Conservation (phyloP, 2,113 vertebrate genomes). For the Toxostoma redivivum region DNA sequence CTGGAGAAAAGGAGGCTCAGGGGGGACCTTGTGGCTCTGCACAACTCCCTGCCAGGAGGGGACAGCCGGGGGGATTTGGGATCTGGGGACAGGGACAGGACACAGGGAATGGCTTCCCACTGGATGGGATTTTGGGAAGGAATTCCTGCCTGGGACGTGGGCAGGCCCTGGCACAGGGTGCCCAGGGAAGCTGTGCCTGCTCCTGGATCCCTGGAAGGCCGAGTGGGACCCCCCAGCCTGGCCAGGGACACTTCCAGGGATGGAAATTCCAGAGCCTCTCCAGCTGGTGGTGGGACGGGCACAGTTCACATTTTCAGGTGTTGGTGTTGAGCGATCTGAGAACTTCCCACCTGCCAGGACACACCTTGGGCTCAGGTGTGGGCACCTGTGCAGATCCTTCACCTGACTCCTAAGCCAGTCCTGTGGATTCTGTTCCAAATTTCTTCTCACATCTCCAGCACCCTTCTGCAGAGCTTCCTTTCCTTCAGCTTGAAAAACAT, state of each 20-base stretch:
- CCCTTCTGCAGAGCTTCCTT: not conserved
- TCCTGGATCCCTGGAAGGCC: not conserved
- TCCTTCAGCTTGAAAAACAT: not conserved
- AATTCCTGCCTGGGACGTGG: not conserved
- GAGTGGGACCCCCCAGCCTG: rapidly evolving
- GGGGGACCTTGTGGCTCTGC: not conserved
- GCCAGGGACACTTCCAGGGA: not conserved
- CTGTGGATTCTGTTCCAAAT: rapidly evolving
- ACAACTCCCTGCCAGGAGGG: not conserved
- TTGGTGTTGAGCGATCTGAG: not conserved
- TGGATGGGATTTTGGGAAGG: not conserved
- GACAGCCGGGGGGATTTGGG: not conserved
- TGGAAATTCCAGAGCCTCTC: not conserved
- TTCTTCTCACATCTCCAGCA: rapidly evolving
- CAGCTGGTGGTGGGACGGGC: not conserved
- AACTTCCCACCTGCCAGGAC: not conserved
- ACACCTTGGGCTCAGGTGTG: not conserved
- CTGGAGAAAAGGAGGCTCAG: not conserved
- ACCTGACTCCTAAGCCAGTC: rapidly evolving
- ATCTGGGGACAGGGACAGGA: not conserved
- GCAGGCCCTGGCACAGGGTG: rapidly evolving
- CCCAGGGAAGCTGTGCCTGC: not conserved
- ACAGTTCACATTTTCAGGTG: rapidly evolving
- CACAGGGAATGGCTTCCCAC: not conserved
- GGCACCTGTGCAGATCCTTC: not conserved